These are phyloP conservation scores for Eupsilia transversa DNA, from an alignment of 2,888 invertebrate species.

Conservation along the genomic window DNA sequence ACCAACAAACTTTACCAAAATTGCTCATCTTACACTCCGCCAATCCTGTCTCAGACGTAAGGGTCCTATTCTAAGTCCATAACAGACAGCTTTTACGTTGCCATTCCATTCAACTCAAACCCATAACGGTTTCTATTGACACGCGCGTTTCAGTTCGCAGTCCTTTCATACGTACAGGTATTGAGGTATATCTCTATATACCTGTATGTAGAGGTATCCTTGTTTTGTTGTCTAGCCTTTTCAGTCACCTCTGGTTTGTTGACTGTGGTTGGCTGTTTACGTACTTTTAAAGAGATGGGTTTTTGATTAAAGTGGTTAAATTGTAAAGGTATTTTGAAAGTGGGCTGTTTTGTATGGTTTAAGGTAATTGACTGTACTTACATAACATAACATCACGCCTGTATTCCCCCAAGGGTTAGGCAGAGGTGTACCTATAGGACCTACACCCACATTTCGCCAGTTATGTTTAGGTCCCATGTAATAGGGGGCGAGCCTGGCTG, in stretches of 20 bases:
- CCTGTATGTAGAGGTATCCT: conserved; percentile 11
- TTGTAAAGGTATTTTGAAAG: conserved; percentile 26
- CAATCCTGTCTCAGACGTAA: conserved; percentile 23
- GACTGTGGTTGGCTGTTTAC: conserved; percentile 8
- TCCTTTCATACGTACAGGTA: conserved; percentile 43
- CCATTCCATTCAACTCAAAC: conserved; percentile 44
- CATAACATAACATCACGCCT: too few relatives aligned
- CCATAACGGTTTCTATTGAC: conserved; percentile 53
- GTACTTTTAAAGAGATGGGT: conserved; percentile 18
- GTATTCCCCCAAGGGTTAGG: too few relatives aligned
- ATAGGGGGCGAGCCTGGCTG: too few relatives aligned
- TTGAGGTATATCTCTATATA: conserved; percentile 2
- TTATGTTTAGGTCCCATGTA: too few relatives aligned
- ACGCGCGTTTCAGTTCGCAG: conserved; percentile 32
- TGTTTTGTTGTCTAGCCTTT: conserved; percentile 43
- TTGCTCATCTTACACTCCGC: conserved; percentile 8
- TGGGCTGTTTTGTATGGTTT: conserved; percentile 13
- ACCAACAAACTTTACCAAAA: neutral
- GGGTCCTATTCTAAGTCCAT: conserved; percentile 14
- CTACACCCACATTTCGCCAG: too few relatives aligned
- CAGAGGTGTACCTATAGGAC: too few relatives aligned
- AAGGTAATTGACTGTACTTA: neutral
- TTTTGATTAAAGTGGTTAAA: conserved; percentile 35
- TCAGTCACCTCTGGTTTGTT: conserved; percentile 40
- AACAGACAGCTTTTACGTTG: conserved; percentile 24